These are phyloP conservation scores for Sebastes hubbsi DNA, from an alignment of 2,797 vertebrate genomes.

Conservation along the genomic window DNA sequence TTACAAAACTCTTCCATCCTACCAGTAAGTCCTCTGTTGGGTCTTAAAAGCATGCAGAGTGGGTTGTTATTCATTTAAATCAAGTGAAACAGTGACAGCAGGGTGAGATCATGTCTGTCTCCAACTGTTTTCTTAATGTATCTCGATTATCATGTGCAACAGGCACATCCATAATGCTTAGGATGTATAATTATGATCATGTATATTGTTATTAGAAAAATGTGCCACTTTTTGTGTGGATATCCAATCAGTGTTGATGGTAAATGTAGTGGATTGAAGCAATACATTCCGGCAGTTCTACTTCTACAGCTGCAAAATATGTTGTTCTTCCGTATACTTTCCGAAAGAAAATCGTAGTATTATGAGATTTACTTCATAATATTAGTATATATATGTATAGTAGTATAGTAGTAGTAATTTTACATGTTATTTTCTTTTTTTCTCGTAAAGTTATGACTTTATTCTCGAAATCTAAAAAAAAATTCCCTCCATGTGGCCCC, in stretches of 20 bases:
- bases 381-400: too few species aligned
- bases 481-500: too few species aligned
- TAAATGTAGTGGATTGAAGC: neutral
- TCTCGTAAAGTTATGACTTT: too few species aligned
- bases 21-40: neutral
- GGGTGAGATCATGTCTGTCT: constrained; percentile 56
- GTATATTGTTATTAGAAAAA: neutral
- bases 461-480: too few species aligned
- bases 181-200: neutral
- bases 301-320: neutral
- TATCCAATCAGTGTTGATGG: neutral
- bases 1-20: neutral
- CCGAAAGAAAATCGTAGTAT: too few species aligned
- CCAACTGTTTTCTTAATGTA: neutral
- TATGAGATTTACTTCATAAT: too few species aligned
- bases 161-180: neutral
- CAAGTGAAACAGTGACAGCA: constrained; percentile 26
- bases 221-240: neutral
- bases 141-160: neutral
- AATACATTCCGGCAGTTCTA: neutral
- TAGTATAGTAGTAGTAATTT: too few species aligned
- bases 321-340: too few species aligned
- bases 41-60: constrained; percentile 9
- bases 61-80: constrained; percentile 18
- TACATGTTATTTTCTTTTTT: too few species aligned